Base-by-base conservation (phyloP, 2,888 invertebrate genomes). In the Tryphoninae sp. region DNA sequence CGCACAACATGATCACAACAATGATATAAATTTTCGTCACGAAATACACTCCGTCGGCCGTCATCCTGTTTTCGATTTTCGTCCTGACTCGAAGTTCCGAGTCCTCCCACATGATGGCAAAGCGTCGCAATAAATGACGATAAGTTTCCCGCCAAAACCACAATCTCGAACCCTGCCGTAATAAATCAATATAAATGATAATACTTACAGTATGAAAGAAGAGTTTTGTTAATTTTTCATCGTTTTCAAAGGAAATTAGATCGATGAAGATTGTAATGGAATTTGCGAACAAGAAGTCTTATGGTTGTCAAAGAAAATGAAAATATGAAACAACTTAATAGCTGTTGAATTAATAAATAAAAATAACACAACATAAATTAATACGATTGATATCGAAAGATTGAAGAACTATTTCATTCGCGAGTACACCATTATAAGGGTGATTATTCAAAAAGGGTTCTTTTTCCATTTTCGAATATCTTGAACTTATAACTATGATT, bases 71-170 rank as follows among this genome's bases (percentile, higher is more conserved):
- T 55, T 78, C 65, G 7, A 67, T 61, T 33, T 53, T 67, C 42
- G 67, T 73, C 16, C 23, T 68, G 11, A 23, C 61, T 42, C 61
- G 67, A 2, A 33, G 0, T n/a, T 16, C 67, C 26, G 78, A 61
- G 42, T 78, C 65, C 8, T 78, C 49, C 78, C 78, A 78, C 73
- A 78, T 65, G 4, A 78, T 42, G 33, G 67, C 59, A 8, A 78
- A 53, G 4, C 59, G 19, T 11, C 42, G 78, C 23, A 78, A 23
- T 40, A 78, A 40, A 16, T n/a, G 23, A 9, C 67, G 51, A 23
- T 72, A 33, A 19, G 73, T 67, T 23, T 49, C 16, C 0, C 72
- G 78, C 78, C 67, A 78, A 6, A 23, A 61, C 58, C 67, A 78
- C 1, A 78, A 45, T 16, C 78, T 67, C 49, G 23, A 51, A 13